These are phyloP conservation scores for Ageneiosus marmoratus DNA, from an alignment of 2,113 vertebrate genomes.

Conservation along the genomic window DNA sequence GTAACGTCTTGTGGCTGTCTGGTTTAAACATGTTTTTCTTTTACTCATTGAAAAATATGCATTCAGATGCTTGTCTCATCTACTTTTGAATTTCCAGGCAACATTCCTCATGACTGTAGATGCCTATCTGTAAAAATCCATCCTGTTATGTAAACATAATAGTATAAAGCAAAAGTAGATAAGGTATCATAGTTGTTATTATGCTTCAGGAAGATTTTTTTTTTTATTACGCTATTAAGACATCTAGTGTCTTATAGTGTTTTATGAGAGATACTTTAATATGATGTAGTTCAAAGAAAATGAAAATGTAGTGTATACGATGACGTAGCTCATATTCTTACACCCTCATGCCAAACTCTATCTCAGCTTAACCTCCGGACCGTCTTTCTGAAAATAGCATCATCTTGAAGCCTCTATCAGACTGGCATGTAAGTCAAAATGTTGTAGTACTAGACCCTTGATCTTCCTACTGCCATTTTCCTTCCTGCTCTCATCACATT, in stretches of 20 bases:
- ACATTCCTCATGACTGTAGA: not conserved
- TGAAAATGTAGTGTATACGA: not conserved
- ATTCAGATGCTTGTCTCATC: not conserved
- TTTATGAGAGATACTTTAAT: not conserved
- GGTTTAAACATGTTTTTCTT: not conserved
- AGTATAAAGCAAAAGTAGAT: not conserved
- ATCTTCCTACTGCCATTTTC: not conserved
- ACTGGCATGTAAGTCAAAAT: not conserved
- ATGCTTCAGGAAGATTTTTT: not conserved
- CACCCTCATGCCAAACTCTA: not conserved
- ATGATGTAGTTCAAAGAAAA: not conserved
- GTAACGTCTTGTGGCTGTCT: not conserved
- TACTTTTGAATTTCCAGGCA: not conserved
- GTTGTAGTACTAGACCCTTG: not conserved
- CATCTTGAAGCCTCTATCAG: not conserved
- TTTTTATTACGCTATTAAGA: too few species aligned
- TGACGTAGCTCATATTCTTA: not conserved
- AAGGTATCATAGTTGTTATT: not conserved
- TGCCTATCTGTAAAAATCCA: not conserved
- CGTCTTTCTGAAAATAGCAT: not conserved
- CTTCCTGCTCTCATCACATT: constrained; percentile 45
- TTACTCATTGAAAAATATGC: not conserved
- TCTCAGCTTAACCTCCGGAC: not conserved
- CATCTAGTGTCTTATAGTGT: too few species aligned
- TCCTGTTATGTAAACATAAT: not conserved